These are phyloP conservation scores for Empis livida DNA, from an alignment of 2,888 invertebrate species.

Conservation along the genomic window DNA sequence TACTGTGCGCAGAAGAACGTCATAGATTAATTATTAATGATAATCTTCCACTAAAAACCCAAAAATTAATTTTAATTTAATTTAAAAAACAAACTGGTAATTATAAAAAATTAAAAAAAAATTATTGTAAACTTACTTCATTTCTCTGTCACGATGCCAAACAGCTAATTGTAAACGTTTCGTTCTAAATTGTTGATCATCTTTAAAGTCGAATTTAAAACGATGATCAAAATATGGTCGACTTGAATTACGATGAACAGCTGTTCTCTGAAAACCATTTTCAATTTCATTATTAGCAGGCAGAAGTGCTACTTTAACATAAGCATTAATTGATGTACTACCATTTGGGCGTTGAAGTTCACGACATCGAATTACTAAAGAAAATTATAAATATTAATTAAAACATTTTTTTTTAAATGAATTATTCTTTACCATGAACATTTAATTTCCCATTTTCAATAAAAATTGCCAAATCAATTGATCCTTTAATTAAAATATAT, in stretches of 20 bases:
- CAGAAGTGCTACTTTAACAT: slow-evolving; percentile 54
- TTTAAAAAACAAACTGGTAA: too few species aligned
- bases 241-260: slow-evolving; percentile 64
- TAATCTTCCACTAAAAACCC: too few species aligned
- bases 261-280: slow-evolving; percentile 59
- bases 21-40: too few species aligned
- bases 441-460: slow-evolving; percentile 46
- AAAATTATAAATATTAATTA: slow-evolving; percentile 16
- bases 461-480: slow-evolving; percentile 49
- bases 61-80: too few species aligned
- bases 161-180: slow-evolving; percentile 60
- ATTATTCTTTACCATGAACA: slow-evolving; percentile 50
- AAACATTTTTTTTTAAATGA: slow-evolving; percentile 10
- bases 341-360: slow-evolving; percentile 56
- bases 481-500: slow-evolving; percentile 36
- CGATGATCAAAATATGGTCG: slow-evolving; percentile 71
- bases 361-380: slow-evolving; percentile 63
- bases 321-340: slow-evolving; percentile 56
- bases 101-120: not conserved
- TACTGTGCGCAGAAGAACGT: too few species aligned
- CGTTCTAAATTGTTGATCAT: slow-evolving; percentile 20
- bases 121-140: slow-evolving; percentile 50
- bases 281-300: slow-evolving; percentile 5
- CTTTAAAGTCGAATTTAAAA: slow-evolving; percentile 46
- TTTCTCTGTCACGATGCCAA: slow-evolving; percentile 73